A percentile compares a stretch with the other conserved stretches of the same genome.
phyloP scores from a whole-genome alignment of 2,888 invertebrate species.

The Volucella inanis region DNA sequence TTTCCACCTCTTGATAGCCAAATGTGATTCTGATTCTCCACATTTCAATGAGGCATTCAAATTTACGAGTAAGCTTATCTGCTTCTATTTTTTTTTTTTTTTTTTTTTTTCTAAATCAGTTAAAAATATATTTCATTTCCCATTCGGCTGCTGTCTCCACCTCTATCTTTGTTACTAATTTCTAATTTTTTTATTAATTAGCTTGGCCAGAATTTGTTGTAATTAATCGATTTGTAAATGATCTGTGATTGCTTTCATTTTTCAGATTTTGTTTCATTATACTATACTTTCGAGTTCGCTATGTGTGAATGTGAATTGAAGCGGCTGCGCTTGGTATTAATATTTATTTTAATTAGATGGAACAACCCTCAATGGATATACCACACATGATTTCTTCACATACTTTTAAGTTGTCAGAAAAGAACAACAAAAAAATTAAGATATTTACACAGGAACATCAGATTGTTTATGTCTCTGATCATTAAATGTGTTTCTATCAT shows the following conservation, averaged over 20 bases:
- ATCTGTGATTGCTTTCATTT: constrained; percentile 49
- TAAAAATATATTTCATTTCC: constrained; percentile 11
- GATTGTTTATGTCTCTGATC: constrained; percentile 59
- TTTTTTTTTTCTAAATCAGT: constrained; percentile 6
- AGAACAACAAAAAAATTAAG: neutral
- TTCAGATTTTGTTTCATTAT: neutral
- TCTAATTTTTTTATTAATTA: constrained; percentile 15
- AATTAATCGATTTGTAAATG: constrained; percentile 54
- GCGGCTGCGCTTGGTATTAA: neutral
- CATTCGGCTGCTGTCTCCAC: neutral
- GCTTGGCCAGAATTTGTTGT: constrained; percentile 46
- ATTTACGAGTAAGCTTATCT: neutral
- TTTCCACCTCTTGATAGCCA: no score
- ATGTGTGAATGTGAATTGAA: neutral
- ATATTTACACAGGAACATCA: constrained; percentile 46
- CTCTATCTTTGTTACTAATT: constrained; percentile 3
- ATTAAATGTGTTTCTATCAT: constrained; percentile 51
- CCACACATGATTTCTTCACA: constrained; percentile 1
- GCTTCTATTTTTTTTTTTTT: neutral
- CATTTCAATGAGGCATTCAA: neutral
- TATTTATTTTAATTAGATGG: neutral
- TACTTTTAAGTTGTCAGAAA: neutral
- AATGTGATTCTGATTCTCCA: constrained; percentile 11
- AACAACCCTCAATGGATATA: constrained; percentile 8
- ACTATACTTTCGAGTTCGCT: no score